Evolutionary conservation across 2,797 vertebrate species (phyloP).

Genomic region (Heteromormyrus szaboi): DNA sequence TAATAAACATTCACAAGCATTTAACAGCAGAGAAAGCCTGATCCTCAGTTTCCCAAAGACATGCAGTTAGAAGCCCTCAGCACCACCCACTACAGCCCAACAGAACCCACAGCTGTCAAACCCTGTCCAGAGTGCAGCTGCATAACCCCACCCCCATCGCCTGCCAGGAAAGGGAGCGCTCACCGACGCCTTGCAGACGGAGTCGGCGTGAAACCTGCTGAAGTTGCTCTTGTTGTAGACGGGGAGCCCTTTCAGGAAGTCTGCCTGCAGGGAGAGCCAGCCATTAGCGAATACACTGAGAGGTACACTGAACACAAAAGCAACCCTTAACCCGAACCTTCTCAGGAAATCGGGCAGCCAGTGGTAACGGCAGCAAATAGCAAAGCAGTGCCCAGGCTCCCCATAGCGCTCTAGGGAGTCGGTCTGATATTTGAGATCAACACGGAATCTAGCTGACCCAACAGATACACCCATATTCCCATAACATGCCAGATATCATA

Average conservation of each 20-base stretch:
- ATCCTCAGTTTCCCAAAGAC: background rate
- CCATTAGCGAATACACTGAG: background rate
- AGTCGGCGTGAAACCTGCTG: conserved; percentile 91
- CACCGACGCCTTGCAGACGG: conserved; percentile 93
- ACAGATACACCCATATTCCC: background rate
- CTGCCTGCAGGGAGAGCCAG: conserved; percentile 58
- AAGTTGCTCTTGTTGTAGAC: conserved; percentile 97
- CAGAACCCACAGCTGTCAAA: background rate
- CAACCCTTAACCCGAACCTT: background rate
- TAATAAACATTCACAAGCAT: conserved; percentile 28
- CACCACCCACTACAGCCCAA: background rate
- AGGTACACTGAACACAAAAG: background rate
- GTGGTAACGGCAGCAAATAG: background rate
- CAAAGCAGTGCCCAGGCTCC: background rate
- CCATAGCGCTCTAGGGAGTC: background rate
- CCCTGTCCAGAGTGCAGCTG: background rate
- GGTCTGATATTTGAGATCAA: background rate
- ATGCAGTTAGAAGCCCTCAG: background rate
- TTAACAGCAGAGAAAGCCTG: background rate
- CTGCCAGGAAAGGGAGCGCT: conserved; percentile 42
- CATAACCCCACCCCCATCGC: background rate
- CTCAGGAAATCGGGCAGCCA: background rate
- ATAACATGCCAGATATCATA: background rate
- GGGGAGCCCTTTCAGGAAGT: conserved; percentile 91
- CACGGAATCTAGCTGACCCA: background rate